A percentile compares a stretch with the other conserved stretches of the same genome.
phyloP scores from a whole-genome alignment of 2,888 invertebrate species.

The Lamellibrachia satsuma region DNA sequence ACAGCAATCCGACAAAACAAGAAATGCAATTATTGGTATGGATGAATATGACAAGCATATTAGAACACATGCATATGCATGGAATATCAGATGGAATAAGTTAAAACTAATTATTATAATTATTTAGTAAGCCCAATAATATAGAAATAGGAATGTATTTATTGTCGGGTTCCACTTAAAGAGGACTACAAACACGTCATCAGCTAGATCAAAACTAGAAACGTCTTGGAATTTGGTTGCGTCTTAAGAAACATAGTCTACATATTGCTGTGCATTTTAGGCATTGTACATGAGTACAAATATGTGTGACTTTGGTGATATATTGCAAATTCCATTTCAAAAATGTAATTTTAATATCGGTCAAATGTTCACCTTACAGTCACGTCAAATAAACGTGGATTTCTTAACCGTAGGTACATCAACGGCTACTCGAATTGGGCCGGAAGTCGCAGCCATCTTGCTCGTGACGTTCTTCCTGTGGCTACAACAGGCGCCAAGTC shows the following conservation, averaged over 20 bases:
- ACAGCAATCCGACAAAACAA: not conserved
- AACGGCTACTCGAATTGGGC: not conserved
- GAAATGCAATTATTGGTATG: not conserved
- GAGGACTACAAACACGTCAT: no score
- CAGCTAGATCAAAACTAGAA: no score
- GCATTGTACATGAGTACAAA: no score
- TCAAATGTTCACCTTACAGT: not conserved
- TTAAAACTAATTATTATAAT: no score
- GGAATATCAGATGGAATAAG: not conserved
- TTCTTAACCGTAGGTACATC: not conserved
- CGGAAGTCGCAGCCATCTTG: not conserved
- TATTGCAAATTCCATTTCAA: no score
- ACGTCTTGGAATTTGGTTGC: no score
- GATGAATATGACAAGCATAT: not conserved
- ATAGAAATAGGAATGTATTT: no score
- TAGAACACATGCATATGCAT: not conserved
- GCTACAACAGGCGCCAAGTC: not conserved
- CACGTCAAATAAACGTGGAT: not conserved
- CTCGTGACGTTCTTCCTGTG: not conserved
- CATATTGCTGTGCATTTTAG: no score
- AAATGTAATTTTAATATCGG: not conserved
- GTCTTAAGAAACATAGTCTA: no score
- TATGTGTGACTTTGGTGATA: no score
- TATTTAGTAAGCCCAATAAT: no score
- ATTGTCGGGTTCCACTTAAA: no score